A percentile compares a stretch with the other conserved stretches of the same genome.
phyloP scores from a whole-genome alignment of 2,888 invertebrate genomes.

The Bedellia somnulentella region DNA sequence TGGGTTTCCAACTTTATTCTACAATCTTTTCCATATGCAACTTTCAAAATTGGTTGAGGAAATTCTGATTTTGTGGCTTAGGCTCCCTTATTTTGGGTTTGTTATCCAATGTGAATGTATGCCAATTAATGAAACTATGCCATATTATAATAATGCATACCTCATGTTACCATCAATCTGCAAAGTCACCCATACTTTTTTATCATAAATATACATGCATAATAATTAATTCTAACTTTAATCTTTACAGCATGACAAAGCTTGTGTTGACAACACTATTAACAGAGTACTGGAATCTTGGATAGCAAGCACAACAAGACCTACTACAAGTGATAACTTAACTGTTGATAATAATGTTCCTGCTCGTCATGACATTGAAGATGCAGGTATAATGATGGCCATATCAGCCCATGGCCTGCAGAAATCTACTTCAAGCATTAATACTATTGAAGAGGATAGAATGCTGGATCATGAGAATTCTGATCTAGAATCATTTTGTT shows the following conservation, averaged over 20 bases:
- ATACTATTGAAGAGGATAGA: slow-evolving; percentile 16
- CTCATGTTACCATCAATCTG: too few species aligned
- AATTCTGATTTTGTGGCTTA: too few species aligned
- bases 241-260: slow-evolving; percentile 52
- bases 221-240: not conserved
- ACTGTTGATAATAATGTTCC: slow-evolving; percentile 54
- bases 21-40: too few species aligned
- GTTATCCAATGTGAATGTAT: too few species aligned
- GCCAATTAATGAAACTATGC: too few species aligned
- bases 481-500: too few species aligned
- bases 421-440: slow-evolving; percentile 26
- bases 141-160: too few species aligned
- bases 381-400: slow-evolving; percentile 74
- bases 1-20: too few species aligned
- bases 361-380: slow-evolving; percentile 64
- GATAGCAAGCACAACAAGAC: slow-evolving; percentile 49
- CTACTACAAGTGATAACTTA: slow-evolving; percentile 30
- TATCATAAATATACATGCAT: not conserved
- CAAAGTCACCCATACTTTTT: too few species aligned
- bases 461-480: too few species aligned
- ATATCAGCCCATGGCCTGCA: slow-evolving; percentile 72
- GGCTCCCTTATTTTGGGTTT: not conserved
- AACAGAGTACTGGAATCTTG: slow-evolving; percentile 68
- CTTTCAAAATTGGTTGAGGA: too few species aligned
- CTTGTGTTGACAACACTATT: slow-evolving; percentile 70